Percentiles rank a stretch among this genome's conserved stretches.
These are phyloP conservation scores for Melinaea menophilus DNA, from an alignment of 2,888 invertebrate genomes.

Conservation along the genomic window DNA sequence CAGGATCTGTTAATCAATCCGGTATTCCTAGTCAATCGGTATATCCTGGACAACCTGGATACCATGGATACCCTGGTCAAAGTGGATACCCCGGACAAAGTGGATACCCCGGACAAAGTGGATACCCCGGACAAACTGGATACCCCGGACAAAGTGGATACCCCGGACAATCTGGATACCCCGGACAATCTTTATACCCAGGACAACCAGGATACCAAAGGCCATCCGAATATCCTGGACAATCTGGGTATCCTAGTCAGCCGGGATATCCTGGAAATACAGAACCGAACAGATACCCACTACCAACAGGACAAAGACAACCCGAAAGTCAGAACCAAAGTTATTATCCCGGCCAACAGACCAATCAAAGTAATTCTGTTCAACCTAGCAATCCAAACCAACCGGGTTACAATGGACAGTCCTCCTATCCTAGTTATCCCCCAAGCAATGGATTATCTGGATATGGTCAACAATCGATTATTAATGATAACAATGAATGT, in stretches of 20 bases:
- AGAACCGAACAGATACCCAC: constrained; percentile 8
- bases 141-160: constrained; percentile 16
- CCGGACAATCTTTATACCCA: constrained; percentile 11
- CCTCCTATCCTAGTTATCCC: constrained; percentile 17
- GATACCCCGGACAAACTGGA: constrained; percentile 10
- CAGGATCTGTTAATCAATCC: constrained; percentile 21
- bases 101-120: constrained; percentile 13
- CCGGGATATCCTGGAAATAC: constrained; percentile 15
- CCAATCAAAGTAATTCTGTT: constrained; percentile 12
- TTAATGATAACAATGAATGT: constrained; percentile 59
- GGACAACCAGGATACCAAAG: constrained; percentile 25
- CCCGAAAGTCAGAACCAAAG: constrained; percentile 16
- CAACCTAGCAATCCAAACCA: not conserved
- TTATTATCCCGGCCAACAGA: constrained; percentile 20
- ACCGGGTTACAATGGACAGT: constrained; percentile 7
- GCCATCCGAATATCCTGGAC: constrained; percentile 17
- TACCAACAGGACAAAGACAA: constrained; percentile 11
- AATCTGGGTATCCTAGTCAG: constrained; percentile 15
- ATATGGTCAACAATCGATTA: constrained; percentile 14
- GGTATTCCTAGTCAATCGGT: constrained; percentile 15
- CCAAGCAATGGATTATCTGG: constrained; percentile 27
- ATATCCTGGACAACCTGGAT: constrained; percentile 14
- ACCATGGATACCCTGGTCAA: constrained; percentile 17
- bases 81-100: constrained; percentile 24
- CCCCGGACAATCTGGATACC: constrained; percentile 9